A percentile compares a stretch with the other conserved stretches of the same genome.
Conservation (phyloP, 2,888 invertebrate species). For the Nyleta sp. region DNA sequence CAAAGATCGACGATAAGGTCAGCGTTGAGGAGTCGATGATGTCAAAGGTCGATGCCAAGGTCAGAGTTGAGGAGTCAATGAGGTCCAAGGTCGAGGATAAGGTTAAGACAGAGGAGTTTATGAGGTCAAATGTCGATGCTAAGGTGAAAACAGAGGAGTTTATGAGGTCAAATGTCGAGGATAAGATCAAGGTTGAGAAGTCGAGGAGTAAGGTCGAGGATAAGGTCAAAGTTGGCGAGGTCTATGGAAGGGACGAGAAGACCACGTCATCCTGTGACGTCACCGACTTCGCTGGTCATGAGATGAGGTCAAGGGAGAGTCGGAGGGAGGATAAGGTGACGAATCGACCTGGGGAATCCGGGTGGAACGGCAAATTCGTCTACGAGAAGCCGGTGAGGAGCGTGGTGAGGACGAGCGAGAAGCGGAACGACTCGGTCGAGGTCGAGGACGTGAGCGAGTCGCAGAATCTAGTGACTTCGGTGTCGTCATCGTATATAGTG, state of each 20-base stretch:
- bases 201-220: conserved; percentile 54
- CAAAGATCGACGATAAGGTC: too few relatives aligned
- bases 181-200: conserved; percentile 45
- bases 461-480: conserved; percentile 83
- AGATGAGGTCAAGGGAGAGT: not conserved
- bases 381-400: conserved; percentile 82
- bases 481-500: conserved; percentile 86
- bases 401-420: conserved; percentile 70
- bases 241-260: not conserved
- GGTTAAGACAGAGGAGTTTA: conserved; percentile 48
- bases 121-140: too few relatives aligned
- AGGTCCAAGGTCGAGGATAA: too few relatives aligned
- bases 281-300: conserved; percentile 23
- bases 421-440: conserved; percentile 73
- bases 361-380: conserved; percentile 85
- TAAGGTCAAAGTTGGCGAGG: not conserved
- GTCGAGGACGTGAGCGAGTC: conserved; percentile 77
- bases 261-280: not conserved
- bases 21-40: too few relatives aligned
- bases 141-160: too few relatives aligned
- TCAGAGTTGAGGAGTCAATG: too few relatives aligned
- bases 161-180: too few relatives aligned
- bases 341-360: conserved; percentile 74
- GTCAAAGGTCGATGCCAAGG: too few relatives aligned
- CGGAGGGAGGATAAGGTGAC: conserved; percentile 49